Evolutionary conservation across 2,113 vertebrate genomes (phyloP).

Genomic region (Calidris pygmaea): DNA sequence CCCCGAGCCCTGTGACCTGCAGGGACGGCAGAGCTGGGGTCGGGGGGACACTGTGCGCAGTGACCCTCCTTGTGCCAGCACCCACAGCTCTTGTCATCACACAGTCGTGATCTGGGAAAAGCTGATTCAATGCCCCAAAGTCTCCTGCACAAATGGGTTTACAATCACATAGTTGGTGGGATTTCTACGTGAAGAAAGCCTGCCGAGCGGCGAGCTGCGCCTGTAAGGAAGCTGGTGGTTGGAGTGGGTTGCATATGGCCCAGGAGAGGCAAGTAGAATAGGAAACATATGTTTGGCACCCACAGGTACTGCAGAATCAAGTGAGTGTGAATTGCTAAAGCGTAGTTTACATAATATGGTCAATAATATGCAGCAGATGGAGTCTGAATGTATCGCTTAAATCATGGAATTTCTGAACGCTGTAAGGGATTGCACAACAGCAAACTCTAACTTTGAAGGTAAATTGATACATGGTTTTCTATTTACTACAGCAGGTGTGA

Average conservation of each 20-base stretch:
- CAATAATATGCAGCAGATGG: conserved; percentile 59
- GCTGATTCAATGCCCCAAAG: neutral
- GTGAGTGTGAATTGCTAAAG: conserved; percentile 44
- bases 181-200: neutral
- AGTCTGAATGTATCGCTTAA: conserved; percentile 9
- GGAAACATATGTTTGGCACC: conserved; percentile 64
- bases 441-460: neutral
- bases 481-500: neutral
- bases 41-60: neutral
- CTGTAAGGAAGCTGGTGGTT: neutral
- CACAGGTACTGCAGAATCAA: conserved; percentile 47
- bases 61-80: neutral
- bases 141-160: neutral
- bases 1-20: accelerated
- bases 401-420: neutral
- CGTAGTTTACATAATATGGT: conserved; percentile 55
- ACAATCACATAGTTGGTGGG: neutral
- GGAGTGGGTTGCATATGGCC: conserved; percentile 22
- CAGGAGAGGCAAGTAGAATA: conserved; percentile 45
- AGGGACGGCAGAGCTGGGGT: accelerated
- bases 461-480: neutral
- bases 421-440: neutral
- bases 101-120: accelerated
- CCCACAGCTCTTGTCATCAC: accelerated
- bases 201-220: neutral